Conservation (phyloP, 2,888 invertebrate genomes). For the Liodrosophila aerea region DNA sequence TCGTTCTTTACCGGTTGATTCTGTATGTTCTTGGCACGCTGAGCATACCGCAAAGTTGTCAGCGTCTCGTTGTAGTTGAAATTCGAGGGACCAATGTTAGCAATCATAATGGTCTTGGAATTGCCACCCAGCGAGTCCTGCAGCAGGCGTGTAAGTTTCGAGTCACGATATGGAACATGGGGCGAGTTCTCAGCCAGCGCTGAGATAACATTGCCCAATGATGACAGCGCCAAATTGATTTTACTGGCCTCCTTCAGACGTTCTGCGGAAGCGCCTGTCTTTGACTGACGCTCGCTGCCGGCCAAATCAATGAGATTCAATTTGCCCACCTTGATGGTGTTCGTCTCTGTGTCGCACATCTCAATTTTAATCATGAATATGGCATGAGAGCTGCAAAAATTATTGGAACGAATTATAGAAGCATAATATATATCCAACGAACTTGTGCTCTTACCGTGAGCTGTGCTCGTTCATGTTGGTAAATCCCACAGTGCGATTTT, state of each 20-base stretch:
- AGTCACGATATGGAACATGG: constrained; percentile 98
- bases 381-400: constrained; percentile 91
- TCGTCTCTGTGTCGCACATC: constrained; percentile 89
- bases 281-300: constrained; percentile 98
- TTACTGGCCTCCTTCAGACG: constrained; percentile 97
- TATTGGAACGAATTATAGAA: background rate
- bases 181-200: constrained; percentile 97
- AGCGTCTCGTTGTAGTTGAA: constrained; percentile 99
- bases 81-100: constrained; percentile 98
- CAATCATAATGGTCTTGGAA: constrained; percentile 99
- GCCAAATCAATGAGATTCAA: constrained; percentile 98
- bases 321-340: constrained; percentile 90
- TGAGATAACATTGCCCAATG: constrained; percentile 99
- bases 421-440: background rate
- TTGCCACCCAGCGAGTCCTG: constrained; percentile 99
- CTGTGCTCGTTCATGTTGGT: constrained; percentile 99
- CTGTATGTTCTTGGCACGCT: constrained; percentile 98
- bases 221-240: constrained; percentile 97
- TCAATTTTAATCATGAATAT: constrained; percentile 99
- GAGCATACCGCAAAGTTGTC: constrained; percentile 97
- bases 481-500: constrained; percentile 96
- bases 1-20: constrained; percentile 99
- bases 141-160: constrained; percentile 96
- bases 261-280: constrained; percentile 97
- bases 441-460: constrained; percentile 84